phyloP scores from a whole-genome alignment of 2,113 vertebrate species.

The Capricornis sumatraensis region DNA sequence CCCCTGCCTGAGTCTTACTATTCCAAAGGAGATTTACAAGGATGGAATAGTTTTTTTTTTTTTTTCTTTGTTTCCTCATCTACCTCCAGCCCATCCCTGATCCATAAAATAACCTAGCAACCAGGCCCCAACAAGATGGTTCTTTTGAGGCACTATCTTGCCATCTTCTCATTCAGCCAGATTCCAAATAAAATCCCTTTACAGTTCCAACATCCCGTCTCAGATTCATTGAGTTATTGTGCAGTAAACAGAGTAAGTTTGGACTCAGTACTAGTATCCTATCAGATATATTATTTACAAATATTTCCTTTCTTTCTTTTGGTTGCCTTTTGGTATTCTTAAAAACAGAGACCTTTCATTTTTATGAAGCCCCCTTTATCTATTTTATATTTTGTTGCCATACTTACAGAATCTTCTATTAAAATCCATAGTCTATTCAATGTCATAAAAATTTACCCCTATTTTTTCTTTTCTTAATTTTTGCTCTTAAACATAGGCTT shows the following conservation, averaged over 20 bases:
- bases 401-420: background rate
- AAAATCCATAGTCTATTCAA: background rate
- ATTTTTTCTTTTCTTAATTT: background rate
- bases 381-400: background rate
- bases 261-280: background rate
- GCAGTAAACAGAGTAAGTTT: background rate
- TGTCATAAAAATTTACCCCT: background rate
- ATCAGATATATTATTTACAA: background rate
- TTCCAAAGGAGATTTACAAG: background rate
- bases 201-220: background rate
- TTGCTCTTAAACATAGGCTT: background rate
- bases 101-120: background rate
- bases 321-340: background rate
- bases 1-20: background rate
- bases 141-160: background rate
- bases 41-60: background rate
- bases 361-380: background rate
- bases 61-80: background rate
- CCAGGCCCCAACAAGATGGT: background rate
- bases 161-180: background rate
- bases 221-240: background rate
- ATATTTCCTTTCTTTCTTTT: background rate
- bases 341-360: background rate
- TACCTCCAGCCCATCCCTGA: background rate
- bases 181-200: background rate